These are phyloP conservation scores for Heliornis fulica DNA, from an alignment of 2,113 vertebrate genomes.

Conservation along the genomic window DNA sequence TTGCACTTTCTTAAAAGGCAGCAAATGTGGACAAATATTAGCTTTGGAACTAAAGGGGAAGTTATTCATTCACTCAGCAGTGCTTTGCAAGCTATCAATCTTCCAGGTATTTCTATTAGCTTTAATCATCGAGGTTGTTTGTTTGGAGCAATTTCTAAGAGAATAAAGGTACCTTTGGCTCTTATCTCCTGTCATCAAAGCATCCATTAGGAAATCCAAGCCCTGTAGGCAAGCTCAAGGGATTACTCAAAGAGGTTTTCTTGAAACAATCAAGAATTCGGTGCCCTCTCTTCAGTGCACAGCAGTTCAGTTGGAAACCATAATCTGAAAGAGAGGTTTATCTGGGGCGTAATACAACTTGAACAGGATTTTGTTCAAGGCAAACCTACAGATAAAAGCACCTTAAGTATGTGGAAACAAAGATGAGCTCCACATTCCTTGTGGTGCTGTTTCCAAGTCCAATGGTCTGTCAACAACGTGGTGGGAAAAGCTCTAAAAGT, in stretches of 20 bases:
- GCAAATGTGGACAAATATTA: conserved; percentile 80
- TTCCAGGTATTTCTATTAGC: conserved; percentile 80
- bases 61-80: conserved; percentile 80
- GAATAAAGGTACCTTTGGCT: conserved; percentile 82
- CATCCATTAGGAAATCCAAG: conserved; percentile 81
- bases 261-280: conserved; percentile 71
- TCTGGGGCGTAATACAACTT: conserved; percentile 66
- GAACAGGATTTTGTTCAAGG: conserved; percentile 76
- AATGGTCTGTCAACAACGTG: conserved; percentile 16
- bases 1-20: conserved; percentile 75
- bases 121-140: conserved; percentile 83
- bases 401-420: conserved; percentile 62
- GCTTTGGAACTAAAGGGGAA: conserved; percentile 78
- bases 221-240: conserved; percentile 77
- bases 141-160: conserved; percentile 82
- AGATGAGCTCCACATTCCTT: conserved; percentile 49
- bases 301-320: conserved; percentile 56
- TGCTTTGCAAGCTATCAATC: conserved; percentile 80
- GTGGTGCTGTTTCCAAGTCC: conserved; percentile 30
- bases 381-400: conserved; percentile 68
- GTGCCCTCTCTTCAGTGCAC: conserved; percentile 59
- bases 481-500: background rate
- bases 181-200: conserved; percentile 86
- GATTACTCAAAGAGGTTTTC: conserved; percentile 79
- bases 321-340: conserved; percentile 73